phyloP scores from a whole-genome alignment of 2,888 invertebrate genomes.

The Adela reaumurella region DNA sequence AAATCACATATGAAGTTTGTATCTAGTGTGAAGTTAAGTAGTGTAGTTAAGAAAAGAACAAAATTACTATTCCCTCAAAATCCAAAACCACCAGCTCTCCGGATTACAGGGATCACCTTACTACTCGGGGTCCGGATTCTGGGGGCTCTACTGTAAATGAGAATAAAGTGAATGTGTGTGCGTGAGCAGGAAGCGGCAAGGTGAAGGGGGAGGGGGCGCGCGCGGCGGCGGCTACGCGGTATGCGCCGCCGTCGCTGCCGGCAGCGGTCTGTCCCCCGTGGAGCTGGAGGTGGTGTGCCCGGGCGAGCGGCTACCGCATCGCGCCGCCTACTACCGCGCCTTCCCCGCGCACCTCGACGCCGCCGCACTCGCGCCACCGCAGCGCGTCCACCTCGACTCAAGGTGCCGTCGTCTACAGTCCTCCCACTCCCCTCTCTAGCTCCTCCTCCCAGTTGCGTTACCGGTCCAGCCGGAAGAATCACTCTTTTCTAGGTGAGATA shows the following conservation, averaged over 20 bases:
- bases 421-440: background rate
- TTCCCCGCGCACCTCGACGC: conserved; percentile 87
- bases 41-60: too few species aligned
- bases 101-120: too few species aligned
- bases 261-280: conserved; percentile 32
- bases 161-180: too few species aligned
- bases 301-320: conserved; percentile 70
- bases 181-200: conserved; percentile 32
- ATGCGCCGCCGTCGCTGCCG: conserved; percentile 8
- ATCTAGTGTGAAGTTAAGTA: too few species aligned
- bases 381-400: conserved; percentile 26
- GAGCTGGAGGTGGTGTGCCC: conserved; percentile 84
- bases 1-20: too few species aligned
- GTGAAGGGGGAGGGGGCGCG: conserved; percentile 37
- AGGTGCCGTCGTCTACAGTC: conserved; percentile 26
- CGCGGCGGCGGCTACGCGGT: conserved; percentile 44
- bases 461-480: too few species aligned
- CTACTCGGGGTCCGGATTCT: too few species aligned
- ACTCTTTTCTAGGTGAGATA: too few species aligned
- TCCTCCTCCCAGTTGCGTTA: too few species aligned
- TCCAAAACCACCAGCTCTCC: too few species aligned
- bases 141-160: too few species aligned
- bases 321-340: conserved; percentile 70
- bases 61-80: too few species aligned
- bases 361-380: conserved; percentile 37